Conservation (phyloP, 92 coral and sea anemone genomes). For the Epizoanthus stellaris region DNA sequence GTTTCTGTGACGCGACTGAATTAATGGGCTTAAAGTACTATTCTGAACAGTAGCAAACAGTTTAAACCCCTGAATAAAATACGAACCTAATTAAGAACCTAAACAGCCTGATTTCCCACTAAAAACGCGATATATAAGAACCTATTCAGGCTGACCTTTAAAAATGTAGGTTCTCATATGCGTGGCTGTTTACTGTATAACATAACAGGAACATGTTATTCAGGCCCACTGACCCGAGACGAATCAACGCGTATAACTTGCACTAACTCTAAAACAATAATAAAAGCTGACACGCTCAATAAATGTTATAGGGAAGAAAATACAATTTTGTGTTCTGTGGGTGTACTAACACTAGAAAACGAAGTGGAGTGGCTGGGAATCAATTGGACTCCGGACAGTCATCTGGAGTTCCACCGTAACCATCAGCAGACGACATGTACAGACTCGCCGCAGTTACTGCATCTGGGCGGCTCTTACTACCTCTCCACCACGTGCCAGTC, state of each 20-base stretch:
- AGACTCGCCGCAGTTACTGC: background rate
- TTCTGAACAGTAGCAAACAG: no score
- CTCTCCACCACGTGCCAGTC: conserved; percentile 21
- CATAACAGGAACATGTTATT: background rate
- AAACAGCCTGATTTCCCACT: no score
- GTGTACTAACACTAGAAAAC: background rate
- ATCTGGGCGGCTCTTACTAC: background rate
- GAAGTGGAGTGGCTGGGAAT: conserved; percentile 42
- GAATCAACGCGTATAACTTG: conserved; percentile 10
- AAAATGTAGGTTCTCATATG: no score
- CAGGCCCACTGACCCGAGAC: conserved; percentile 1
- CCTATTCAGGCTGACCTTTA: no score
- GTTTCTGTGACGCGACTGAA: no score
- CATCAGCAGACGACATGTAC: conserved; percentile 2
- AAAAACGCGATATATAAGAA: no score
- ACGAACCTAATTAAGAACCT: no score
- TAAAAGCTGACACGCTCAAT: background rate
- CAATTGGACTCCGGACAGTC: conserved; percentile 26
- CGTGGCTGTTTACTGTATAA: background rate
- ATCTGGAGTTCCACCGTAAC: background rate
- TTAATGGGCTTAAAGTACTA: no score
- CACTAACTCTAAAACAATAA: conserved; percentile 5
- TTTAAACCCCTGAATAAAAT: no score
- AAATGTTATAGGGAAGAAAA: background rate
- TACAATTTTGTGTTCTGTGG: background rate